A percentile compares a stretch with the other conserved stretches of the same genome.
phyloP scores from a whole-genome alignment of 2,888 invertebrate genomes.

The Pachymerium ferrugineum region DNA sequence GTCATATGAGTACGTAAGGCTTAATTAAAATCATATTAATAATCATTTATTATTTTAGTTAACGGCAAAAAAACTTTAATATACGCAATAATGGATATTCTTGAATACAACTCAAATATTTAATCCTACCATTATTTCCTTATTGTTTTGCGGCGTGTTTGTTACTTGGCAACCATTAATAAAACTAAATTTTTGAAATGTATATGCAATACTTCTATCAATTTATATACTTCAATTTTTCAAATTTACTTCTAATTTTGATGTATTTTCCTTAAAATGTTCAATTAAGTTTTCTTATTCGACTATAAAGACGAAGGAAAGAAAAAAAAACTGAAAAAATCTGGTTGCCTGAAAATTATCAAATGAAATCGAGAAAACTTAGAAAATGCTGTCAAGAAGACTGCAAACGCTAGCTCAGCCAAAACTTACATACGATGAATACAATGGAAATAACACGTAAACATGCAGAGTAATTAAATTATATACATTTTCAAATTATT shows the following conservation, averaged over 20 bases:
- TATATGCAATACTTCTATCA: conserved; percentile 14
- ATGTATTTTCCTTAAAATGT: neutral
- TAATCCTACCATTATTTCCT: neutral
- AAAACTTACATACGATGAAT: neutral
- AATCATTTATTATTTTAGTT: too few species aligned
- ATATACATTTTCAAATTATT: too few species aligned
- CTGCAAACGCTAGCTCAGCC: neutral
- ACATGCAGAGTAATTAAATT: neutral
- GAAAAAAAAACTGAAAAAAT: too few species aligned
- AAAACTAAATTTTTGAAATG: neutral
- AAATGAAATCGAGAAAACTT: neutral
- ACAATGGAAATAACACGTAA: neutral
- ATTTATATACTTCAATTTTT: conserved; percentile 9
- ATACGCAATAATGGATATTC: too few species aligned
- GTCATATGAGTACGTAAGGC: too few species aligned
- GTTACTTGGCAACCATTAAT: neutral
- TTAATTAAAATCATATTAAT: too few species aligned
- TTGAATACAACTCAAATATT: neutral
- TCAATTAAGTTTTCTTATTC: too few species aligned
- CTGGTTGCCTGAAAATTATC: neutral
- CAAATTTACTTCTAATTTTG: neutral
- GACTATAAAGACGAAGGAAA: too few species aligned
- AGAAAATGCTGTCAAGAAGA: neutral
- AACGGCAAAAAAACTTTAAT: too few species aligned
- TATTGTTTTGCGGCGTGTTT: too few species aligned